Evolutionary conservation across 2,113 vertebrate species (phyloP).

Genomic region (Tragulus kanchil): DNA sequence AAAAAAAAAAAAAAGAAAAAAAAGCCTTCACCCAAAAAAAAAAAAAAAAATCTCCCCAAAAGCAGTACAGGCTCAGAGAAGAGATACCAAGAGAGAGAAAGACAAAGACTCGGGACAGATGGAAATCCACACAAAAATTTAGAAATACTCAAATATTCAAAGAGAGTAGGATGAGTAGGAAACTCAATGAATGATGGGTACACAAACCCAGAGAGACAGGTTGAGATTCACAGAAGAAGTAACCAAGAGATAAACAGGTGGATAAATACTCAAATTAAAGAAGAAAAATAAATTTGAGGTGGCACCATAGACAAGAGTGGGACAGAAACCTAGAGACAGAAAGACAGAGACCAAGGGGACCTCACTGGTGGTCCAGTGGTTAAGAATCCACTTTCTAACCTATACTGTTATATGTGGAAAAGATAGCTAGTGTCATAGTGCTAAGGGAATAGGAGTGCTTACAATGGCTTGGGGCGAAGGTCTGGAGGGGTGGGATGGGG

Average conservation of each 20-base stretch:
- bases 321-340: no score
- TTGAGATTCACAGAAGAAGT: background rate
- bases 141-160: background rate
- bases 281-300: background rate
- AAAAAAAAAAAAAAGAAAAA: no score
- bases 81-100: background rate
- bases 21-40: no score
- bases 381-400: no score
- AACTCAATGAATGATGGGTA: background rate
- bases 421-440: no score
- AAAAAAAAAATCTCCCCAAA: background rate
- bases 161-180: background rate
- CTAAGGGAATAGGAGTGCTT: no score
- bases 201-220: background rate
- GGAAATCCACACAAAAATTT: background rate
- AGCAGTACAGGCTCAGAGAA: background rate
- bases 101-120: background rate
- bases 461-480: no score
- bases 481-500: no score
- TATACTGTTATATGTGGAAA: no score
- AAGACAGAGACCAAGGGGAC: no score
- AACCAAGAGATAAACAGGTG: background rate
- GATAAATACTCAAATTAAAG: background rate
- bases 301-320: background rate
- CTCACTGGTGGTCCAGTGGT: no score